phyloP scores from a whole-genome alignment of 53 echinoderm and acorn worm species.

The Pentamera pediparva region DNA sequence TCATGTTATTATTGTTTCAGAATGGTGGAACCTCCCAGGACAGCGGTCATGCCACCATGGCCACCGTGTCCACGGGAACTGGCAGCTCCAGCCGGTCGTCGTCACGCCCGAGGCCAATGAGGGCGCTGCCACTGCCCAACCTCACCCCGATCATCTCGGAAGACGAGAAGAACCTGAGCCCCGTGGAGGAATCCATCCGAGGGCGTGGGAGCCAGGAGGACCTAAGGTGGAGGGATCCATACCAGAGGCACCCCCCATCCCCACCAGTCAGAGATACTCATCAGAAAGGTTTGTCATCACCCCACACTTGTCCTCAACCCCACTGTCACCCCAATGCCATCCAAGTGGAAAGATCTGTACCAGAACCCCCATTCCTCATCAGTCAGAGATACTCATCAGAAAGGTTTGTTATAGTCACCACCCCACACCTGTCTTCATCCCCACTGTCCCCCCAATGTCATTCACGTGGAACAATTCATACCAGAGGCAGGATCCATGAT shows the following conservation, averaged over 20 bases:
- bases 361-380: constrained; percentile 89
- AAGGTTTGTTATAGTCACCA: too few species aligned
- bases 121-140: constrained; percentile 63
- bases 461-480: constrained; percentile 60
- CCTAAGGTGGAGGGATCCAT: constrained; percentile 53
- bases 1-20: too few species aligned
- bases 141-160: constrained; percentile 77
- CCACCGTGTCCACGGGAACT: constrained; percentile 63
- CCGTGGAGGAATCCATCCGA: constrained; percentile 7
- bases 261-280: constrained; percentile 76
- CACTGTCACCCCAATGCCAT: too few species aligned
- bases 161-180: constrained; percentile 41
- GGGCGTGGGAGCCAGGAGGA: constrained; percentile 32
- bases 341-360: constrained; percentile 59
- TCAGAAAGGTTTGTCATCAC: too few species aligned
- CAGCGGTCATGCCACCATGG: constrained; percentile 95
- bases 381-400: constrained; percentile 62
- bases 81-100: constrained; percentile 33
- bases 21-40: constrained; percentile 67
- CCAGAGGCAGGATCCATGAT: constrained; percentile 76
- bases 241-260: constrained; percentile 84
- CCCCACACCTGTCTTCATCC: too few species aligned
- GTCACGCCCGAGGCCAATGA: constrained; percentile 68
- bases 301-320: too few species aligned
- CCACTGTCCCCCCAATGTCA: too few species aligned